phyloP scores from a whole-genome alignment of 2,888 invertebrate species.

The Clostera curtula region DNA sequence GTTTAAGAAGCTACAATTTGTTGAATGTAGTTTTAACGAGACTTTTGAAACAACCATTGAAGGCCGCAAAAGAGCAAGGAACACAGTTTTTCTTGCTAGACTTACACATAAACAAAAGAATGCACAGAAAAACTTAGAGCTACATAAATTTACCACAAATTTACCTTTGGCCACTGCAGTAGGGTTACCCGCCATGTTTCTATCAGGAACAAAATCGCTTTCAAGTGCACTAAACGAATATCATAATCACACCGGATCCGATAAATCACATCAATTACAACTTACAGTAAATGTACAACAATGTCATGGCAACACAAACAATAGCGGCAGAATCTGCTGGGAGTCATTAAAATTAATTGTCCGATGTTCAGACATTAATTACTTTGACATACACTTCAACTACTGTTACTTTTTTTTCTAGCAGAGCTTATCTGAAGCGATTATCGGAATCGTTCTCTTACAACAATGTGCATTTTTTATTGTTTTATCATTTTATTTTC shows the following conservation, averaged over 20 bases:
- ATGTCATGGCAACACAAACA: constrained; percentile 3
- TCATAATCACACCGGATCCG: constrained; percentile 19
- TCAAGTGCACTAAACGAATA: constrained; percentile 19
- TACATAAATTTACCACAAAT: not conserved
- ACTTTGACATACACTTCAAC: too few species aligned
- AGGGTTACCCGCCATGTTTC: constrained; percentile 46
- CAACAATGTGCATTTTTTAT: not conserved
- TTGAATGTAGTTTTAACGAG: too few species aligned
- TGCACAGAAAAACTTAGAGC: not conserved
- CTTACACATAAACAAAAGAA: too few species aligned
- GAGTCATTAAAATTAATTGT: not conserved
- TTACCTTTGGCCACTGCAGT: constrained; percentile 51
- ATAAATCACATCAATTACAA: constrained; percentile 19
- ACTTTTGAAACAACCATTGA: too few species aligned
- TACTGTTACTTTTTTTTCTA: too few species aligned
- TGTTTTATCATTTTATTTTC: constrained; percentile 8
- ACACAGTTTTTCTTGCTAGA: too few species aligned
- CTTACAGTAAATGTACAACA: constrained; percentile 7
- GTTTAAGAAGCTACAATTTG: too few species aligned
- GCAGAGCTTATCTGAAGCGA: too few species aligned
- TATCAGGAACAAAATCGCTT: constrained; percentile 10
- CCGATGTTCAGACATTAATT: not conserved
- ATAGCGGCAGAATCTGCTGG: constrained; percentile 10
- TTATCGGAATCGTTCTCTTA: too few species aligned
- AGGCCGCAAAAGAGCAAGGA: too few species aligned